phyloP scores from a whole-genome alignment of 2,797 vertebrate species.

The Premnoplex brunnescens region DNA sequence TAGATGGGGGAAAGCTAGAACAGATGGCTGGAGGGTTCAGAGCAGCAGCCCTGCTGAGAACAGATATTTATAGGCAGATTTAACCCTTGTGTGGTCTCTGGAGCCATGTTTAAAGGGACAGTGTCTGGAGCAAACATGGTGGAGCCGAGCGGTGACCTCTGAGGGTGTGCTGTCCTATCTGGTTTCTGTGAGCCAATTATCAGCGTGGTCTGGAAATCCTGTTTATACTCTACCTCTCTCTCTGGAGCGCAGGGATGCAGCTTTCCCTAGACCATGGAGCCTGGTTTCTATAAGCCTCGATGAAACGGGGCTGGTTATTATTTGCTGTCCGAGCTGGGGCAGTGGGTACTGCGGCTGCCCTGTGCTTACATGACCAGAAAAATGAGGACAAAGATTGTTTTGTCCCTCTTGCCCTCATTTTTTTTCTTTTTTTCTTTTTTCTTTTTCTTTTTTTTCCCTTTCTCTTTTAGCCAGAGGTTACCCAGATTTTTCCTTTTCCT shows the following conservation, averaged over 20 bases:
- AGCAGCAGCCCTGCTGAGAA: slow-evolving; percentile 76
- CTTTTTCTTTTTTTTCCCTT: rapidly evolving
- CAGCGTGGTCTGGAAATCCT: not conserved
- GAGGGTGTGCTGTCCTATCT: not conserved
- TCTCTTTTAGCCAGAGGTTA: not conserved
- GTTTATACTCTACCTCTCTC: not conserved
- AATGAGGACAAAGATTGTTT: slow-evolving; percentile 41
- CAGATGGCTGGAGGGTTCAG: slow-evolving; percentile 79
- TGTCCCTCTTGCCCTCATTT: slow-evolving; percentile 1
- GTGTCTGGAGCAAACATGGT: not conserved
- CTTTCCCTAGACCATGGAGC: not conserved
- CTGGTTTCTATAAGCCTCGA: not conserved
- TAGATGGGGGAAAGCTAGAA: slow-evolving; percentile 75
- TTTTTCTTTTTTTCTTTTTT: rapidly evolving
- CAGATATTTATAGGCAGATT: slow-evolving; percentile 78
- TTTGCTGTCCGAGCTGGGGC: not conserved
- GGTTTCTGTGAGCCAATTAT: not conserved
- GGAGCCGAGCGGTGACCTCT: not conserved
- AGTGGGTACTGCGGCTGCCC: not conserved
- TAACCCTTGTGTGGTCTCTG: slow-evolving; percentile 69
- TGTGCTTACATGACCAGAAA: not conserved
- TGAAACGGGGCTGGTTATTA: not conserved
- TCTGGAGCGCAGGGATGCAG: rapidly evolving
- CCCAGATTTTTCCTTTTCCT: not conserved
- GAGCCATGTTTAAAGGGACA: slow-evolving; percentile 30